Evolutionary conservation across 2,888 invertebrate species (phyloP), one percentile per base, ranked within the genome.

Genomic region (Nesidiocoris tenuis): DNA sequence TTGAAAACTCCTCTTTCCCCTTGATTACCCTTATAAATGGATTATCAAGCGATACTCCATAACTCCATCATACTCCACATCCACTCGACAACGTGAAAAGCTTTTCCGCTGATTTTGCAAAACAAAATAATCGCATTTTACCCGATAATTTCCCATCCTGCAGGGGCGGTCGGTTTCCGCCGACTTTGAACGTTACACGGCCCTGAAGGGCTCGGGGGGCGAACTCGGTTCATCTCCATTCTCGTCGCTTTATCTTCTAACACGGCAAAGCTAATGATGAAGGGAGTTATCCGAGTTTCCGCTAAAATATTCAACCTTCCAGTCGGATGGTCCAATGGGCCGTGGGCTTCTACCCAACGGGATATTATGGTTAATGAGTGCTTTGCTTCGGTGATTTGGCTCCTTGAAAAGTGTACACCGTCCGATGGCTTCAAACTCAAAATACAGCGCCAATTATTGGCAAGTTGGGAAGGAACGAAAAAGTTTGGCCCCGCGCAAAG

Each of bases 21-120:
- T 67, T 67, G 67, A 67, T 67, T 67, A 67, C 67, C 67, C 21
- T 67, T 22, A 67, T 67, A 67, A 67, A 67, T 67, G 67, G 67
- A 19, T 67, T 67, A 67, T 67, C 67, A 67, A 56, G 67, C 67
- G 55, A 67, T 56, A 67, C 22, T 19, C 55, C 39, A 12, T 12
- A 39, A 39, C 39, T 39, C 39, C 39, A 39, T 39, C 39, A 39
- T 12, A 12, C 39, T 39, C 39, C 39, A 39, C 39, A 3, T 12
- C 5, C 12, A 3, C 12, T 7, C 12, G 12, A n/a, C 7, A 59
- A 59, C 59, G n/a, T 59, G 59, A 59, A 59, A 59, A 59, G 59
- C 59, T 59, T 59, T 59, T 16, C 59, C n/a, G 59, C 59, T 59
- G 59, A 59, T 59, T 59, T 59, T 59, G 59, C 59, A 59, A 59